A percentile compares a stretch with the other conserved stretches of the same genome.
Conservation (phyloP, 2,888 invertebrate genomes). For the Tanaodytes sp. region DNA sequence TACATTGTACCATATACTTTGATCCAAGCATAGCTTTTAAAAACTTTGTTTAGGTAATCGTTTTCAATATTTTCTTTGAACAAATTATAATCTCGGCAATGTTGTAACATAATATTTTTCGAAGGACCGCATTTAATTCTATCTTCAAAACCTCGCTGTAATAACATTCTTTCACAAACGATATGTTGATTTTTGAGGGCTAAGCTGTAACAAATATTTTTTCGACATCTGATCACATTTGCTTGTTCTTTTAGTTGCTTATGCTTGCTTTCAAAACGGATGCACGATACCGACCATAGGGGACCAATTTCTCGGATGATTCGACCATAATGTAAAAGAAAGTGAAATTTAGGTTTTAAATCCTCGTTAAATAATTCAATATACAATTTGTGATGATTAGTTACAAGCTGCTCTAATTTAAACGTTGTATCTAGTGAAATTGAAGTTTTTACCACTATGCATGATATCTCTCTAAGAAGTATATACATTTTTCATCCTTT, state of each 20-base stretch:
- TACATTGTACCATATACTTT: too few relatives aligned
- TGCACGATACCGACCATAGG: constrained; percentile 37
- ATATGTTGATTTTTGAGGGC: constrained; percentile 40
- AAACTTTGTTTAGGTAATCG: too few relatives aligned
- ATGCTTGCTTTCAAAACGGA: constrained; percentile 43
- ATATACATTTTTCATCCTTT: constrained; percentile 29
- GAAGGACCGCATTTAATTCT: constrained; percentile 33
- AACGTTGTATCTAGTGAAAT: constrained; percentile 8
- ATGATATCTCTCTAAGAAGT: constrained; percentile 36
- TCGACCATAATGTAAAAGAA: constrained; percentile 46
- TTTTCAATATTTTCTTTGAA: too few relatives aligned
- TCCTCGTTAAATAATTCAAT: constrained; percentile 34
- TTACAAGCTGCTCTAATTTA: constrained; percentile 14
- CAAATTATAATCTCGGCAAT: too few relatives aligned
- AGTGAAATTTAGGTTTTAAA: constrained; percentile 43
- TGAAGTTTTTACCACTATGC: constrained; percentile 12
- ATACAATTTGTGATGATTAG: constrained; percentile 36
- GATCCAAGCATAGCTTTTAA: too few relatives aligned
- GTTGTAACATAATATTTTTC: too few relatives aligned
- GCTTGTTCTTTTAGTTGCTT: constrained; percentile 39
- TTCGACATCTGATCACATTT: constrained; percentile 20
- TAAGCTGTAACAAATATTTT: constrained; percentile 44
- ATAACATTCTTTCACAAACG: constrained; percentile 30
- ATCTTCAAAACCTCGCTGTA: constrained; percentile 25
- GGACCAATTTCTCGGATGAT: constrained; percentile 41